These are phyloP conservation scores for Geopemphigus sp. DNA, from an alignment of 1,140 invertebrate species.

Conservation along the genomic window DNA sequence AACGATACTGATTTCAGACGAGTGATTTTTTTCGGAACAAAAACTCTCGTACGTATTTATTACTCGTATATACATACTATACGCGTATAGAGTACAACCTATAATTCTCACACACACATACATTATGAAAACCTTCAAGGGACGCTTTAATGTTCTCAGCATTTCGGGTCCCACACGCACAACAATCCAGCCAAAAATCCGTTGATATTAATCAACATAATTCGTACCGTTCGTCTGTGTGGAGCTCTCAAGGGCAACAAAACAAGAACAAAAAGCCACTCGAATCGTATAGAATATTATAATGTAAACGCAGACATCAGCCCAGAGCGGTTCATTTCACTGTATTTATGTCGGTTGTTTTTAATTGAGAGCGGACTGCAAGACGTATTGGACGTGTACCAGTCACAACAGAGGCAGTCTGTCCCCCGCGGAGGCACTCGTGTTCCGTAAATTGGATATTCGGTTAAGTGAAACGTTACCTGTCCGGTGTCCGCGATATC, in stretches of 20 bases:
- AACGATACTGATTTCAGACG: neutral
- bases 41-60: neutral
- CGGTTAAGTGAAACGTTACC: constrained; percentile 6
- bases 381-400: neutral
- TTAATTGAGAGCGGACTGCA: constrained; percentile 21
- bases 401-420: neutral
- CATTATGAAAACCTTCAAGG: neutral
- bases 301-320: constrained; percentile 27
- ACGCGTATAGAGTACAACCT: neutral
- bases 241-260: constrained; percentile 1
- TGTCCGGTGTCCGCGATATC: neutral
- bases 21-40: neutral
- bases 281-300: neutral
- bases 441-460: constrained; percentile 26
- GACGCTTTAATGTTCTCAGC: neutral
- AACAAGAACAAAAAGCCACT: neutral
- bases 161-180: neutral
- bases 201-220: constrained; percentile 13
- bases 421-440: constrained; percentile 16
- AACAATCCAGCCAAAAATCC: neutral
- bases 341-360: neutral
- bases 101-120: no score
- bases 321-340: constrained; percentile 13
- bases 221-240: neutral
- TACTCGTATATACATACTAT: neutral